Percentiles rank a stretch among this genome's conserved stretches.
Conservation (phyloP, 1,140 invertebrate species). For the Samia ricini region DNA sequence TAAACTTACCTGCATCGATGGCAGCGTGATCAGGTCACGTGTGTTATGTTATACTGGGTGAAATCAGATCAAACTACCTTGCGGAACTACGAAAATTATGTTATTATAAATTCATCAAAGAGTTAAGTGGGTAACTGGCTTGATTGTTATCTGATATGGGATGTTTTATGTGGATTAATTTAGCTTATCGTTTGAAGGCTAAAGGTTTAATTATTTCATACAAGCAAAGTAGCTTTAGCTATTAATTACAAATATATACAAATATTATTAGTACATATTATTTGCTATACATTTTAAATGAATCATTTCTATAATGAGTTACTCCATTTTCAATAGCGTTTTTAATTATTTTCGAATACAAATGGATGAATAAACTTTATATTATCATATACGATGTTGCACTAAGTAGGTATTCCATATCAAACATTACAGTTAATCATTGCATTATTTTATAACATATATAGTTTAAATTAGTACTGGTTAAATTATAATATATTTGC, state of each 20-base stretch:
- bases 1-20: constrained; percentile 28
- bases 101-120: constrained; percentile 31
- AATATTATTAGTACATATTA: no score
- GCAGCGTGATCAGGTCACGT: constrained; percentile 41
- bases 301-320: no score
- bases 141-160: constrained; percentile 4
- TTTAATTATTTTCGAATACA: no score
- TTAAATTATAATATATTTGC: no score
- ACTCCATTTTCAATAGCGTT: no score
- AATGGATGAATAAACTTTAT: no score
- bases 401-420: no score
- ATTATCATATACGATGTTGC: no score
- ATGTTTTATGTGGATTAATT: neutral
- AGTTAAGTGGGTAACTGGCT: constrained; percentile 7
- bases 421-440: no score
- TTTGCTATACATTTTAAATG: no score
- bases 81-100: constrained; percentile 36
- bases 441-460: no score
- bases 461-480: no score
- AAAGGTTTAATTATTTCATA: constrained; percentile 11
- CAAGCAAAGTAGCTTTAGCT: neutral
- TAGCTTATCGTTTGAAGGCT: neutral
- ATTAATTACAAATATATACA: neutral
- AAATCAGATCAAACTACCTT: constrained; percentile 44
- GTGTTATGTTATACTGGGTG: constrained; percentile 50